Conservation (phyloP, 2,113 vertebrate species). For the Cathartes aura region DNA sequence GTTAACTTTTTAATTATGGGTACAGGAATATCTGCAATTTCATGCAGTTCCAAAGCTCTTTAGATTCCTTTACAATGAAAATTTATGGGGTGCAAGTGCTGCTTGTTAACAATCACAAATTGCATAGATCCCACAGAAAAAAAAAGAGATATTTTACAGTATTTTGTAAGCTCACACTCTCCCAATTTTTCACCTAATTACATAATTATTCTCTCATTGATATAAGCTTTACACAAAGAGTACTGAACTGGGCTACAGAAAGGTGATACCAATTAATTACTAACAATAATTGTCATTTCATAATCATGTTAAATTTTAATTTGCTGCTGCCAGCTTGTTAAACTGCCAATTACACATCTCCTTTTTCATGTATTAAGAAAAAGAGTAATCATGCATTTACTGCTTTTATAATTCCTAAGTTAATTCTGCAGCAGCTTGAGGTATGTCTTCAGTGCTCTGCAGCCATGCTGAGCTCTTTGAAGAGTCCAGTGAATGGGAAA, state of each 20-base stretch:
- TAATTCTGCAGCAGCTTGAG: constrained; percentile 67
- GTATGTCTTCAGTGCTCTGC: constrained; percentile 46
- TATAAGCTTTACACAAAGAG: neutral
- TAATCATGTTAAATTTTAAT: constrained; percentile 71
- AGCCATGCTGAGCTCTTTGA: constrained; percentile 33
- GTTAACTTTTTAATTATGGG: neutral
- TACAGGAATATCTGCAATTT: neutral
- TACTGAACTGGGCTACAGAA: constrained; percentile 21
- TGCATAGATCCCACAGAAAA: neutral
- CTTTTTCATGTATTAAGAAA: constrained; percentile 65
- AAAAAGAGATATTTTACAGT: neutral
- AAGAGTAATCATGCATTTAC: constrained; percentile 66
- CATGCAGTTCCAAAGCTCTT: neutral
- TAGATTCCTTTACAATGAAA: constrained; percentile 33
- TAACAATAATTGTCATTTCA: constrained; percentile 66
- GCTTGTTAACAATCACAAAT: constrained; percentile 41
- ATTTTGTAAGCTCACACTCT: constrained; percentile 49
- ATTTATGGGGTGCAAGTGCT: neutral
- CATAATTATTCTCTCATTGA: constrained; percentile 28
- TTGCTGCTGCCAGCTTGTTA: constrained; percentile 55
- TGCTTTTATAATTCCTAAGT: constrained; percentile 69
- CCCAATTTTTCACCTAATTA: constrained; percentile 18
- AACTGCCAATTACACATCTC: constrained; percentile 62
- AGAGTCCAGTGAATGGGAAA: constrained; percentile 39
- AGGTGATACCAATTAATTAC: constrained; percentile 66